phyloP scores from a whole-genome alignment of 2,797 vertebrate species.

The Setipinna tenuifilis region DNA sequence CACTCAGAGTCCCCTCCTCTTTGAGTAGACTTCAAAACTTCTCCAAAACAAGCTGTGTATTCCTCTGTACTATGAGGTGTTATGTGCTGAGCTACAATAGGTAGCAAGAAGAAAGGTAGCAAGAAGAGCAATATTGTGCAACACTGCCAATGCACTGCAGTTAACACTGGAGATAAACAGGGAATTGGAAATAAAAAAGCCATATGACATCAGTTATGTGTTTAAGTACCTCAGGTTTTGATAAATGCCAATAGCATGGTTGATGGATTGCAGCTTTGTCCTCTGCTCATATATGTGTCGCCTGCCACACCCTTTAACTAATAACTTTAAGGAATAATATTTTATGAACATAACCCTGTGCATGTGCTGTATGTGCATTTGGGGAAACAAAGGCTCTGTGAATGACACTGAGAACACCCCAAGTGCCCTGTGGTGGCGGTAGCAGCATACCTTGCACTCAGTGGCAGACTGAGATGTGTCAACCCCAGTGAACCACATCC shows the following conservation, averaged over 20 bases:
- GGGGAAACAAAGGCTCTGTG: too few relatives aligned
- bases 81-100: background rate
- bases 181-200: background rate
- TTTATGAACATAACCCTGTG: background rate
- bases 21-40: background rate
- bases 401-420: too few relatives aligned
- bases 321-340: background rate
- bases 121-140: background rate
- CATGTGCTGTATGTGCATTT: too few relatives aligned
- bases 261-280: background rate
- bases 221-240: background rate
- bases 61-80: background rate
- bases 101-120: background rate
- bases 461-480: background rate
- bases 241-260: background rate
- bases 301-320: background rate
- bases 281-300: background rate
- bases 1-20: background rate
- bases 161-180: background rate
- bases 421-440: too few relatives aligned
- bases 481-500: background rate
- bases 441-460: too few relatives aligned
- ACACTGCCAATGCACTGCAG: background rate
- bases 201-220: too few relatives aligned
- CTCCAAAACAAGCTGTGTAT: background rate